A percentile compares a stretch with the other conserved stretches of the same genome.
Conservation (phyloP, 2,797 vertebrate species). For the Naso thynnoides region DNA sequence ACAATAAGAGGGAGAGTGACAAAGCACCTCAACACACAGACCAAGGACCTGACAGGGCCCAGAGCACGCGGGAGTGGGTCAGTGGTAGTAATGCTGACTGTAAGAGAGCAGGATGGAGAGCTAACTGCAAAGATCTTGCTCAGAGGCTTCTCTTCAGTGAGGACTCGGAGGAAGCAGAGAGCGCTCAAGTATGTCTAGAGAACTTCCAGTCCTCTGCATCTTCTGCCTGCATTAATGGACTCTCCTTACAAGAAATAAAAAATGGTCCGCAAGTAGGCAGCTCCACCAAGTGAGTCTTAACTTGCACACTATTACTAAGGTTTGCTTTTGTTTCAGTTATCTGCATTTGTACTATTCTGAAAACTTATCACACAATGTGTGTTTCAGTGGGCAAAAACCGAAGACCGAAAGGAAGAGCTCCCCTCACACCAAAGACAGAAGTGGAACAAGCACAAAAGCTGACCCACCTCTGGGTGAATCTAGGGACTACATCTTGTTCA, state of each 20-base stretch:
- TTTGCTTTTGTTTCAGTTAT: not conserved
- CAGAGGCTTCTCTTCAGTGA: constrained; percentile 84
- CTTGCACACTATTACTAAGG: not conserved
- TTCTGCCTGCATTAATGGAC: constrained; percentile 16
- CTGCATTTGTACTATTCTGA: not conserved
- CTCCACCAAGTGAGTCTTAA: constrained; percentile 57
- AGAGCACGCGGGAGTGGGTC: constrained; percentile 3
- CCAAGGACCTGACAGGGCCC: constrained; percentile 20
- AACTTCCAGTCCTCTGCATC: constrained; percentile 19
- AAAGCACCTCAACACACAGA: constrained; percentile 19
- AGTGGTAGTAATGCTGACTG: not conserved
- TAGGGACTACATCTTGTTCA: constrained; percentile 86
- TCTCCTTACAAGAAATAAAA: constrained; percentile 24
- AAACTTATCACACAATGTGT: constrained; percentile 2
- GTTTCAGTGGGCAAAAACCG: constrained; percentile 23
- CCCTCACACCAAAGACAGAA: constrained; percentile 27
- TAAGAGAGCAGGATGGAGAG: constrained; percentile 54
- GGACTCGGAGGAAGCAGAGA: constrained; percentile 59
- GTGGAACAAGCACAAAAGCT: not conserved
- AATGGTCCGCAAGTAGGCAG: constrained; percentile 21
- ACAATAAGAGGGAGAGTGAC: constrained; percentile 16
- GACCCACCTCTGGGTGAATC: constrained; percentile 46
- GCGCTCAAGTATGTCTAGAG: constrained; percentile 35
- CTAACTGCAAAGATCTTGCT: constrained; percentile 79
- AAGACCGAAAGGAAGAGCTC: constrained; percentile 40